Evolutionary conservation across 2,113 vertebrate genomes (phyloP).

Genomic region (Neolamprologus brichardi): DNA sequence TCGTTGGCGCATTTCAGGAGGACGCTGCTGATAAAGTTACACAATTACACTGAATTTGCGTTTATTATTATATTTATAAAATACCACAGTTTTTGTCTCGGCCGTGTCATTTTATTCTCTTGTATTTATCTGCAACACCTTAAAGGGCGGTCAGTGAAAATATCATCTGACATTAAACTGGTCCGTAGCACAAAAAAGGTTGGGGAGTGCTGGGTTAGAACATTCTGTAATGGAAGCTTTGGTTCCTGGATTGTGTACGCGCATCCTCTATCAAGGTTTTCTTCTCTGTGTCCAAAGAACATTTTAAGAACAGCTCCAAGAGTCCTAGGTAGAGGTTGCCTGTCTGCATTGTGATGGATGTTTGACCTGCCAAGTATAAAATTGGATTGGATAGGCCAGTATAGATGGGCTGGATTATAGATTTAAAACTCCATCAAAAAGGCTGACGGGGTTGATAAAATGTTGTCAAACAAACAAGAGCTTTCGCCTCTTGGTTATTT

Average conservation of each 20-base stretch:
- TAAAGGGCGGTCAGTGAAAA: background rate
- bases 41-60: background rate
- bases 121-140: background rate
- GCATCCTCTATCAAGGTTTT: background rate
- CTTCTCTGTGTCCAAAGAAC: background rate
- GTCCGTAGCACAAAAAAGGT: background rate
- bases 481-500: background rate
- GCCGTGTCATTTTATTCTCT: background rate
- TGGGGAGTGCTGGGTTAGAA: background rate
- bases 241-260: background rate
- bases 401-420: background rate
- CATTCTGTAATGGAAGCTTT: background rate
- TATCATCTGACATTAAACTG: background rate
- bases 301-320: background rate
- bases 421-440: background rate
- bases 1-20: background rate
- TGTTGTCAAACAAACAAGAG: background rate
- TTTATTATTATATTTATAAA: background rate
- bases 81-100: background rate
- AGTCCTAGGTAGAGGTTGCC: background rate
- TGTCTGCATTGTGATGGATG: background rate
- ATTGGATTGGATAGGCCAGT: background rate
- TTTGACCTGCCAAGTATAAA: background rate
- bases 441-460: background rate
- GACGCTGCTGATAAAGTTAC: background rate